Percentiles rank a stretch among this genome's conserved stretches.
These are phyloP conservation scores for Pseudolaguvia tuberculata DNA, from an alignment of 2,113 vertebrate species.

Conservation along the genomic window DNA sequence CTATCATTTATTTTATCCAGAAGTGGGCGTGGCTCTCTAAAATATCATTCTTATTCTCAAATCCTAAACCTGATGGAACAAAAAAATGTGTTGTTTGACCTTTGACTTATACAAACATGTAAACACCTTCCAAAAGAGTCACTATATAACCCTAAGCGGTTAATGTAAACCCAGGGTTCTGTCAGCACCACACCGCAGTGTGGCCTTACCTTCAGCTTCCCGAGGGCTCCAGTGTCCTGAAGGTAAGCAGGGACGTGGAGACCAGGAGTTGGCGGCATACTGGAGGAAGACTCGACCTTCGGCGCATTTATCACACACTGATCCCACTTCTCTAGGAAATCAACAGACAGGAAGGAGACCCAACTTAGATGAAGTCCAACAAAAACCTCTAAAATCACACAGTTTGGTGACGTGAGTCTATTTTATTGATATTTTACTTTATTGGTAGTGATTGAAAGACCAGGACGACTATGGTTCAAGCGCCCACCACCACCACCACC, in stretches of 20 bases:
- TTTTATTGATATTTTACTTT: no score
- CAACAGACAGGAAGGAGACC: constrained; percentile 82
- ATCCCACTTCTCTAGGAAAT: constrained; percentile 99
- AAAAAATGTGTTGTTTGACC: no score
- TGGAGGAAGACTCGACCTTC: constrained; percentile 88
- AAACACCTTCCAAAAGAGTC: no score
- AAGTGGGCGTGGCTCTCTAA: background rate
- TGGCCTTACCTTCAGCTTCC: constrained; percentile 90
- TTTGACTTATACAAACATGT: no score
- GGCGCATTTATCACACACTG: constrained; percentile 89
- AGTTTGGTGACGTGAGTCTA: no score
- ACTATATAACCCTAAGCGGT: no score
- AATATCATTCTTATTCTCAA: background rate
- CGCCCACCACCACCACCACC: no score
- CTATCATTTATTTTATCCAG: background rate
- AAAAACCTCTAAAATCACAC: no score
- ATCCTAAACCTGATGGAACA: background rate
- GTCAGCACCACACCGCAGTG: background rate
- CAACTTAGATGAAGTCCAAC: constrained; percentile 81
- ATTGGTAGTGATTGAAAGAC: no score
- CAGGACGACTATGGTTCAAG: no score
- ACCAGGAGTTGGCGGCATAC: constrained; percentile 89
- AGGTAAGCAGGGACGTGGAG: constrained; percentile 87
- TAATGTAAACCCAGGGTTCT: no score
- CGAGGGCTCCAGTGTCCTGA: constrained; percentile 96